Evolutionary conservation across 2,113 vertebrate species (phyloP), one percentile per base, ranked within the genome.

Genomic region (Puntigrus tetrazona): DNA sequence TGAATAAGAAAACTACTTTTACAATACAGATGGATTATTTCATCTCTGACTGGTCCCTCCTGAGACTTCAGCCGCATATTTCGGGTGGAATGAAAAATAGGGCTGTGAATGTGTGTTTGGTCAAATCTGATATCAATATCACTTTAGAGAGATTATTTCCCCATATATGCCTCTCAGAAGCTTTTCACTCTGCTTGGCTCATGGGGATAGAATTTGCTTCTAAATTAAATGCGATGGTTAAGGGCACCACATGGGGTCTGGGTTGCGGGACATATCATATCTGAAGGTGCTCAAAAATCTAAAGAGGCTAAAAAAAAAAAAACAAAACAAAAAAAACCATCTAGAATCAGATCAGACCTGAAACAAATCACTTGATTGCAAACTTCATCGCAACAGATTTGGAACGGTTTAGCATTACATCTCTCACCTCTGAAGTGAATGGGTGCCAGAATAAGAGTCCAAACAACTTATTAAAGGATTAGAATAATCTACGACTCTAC

Each of bases 1-100:
- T 91, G 93, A 94, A 92, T 92, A 81, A 89, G 82, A 88, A 91
- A 88, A 90, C 90, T 86, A 86, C 87, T 59, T 67, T 22, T 45
- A 81, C 83, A 84, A 84, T 88, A 84, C 76, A 84, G 84, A 72
- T 77, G 78, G 72, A 81, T 86, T 80, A 78, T 69, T 74, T 69
- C 25, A 83, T 63, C 61, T 63, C 41, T 84, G 78, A 84, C 61
- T 43, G 31, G 41, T 43, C 65, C 38, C 83, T 67, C 80, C 55
- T 52, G 83, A 87, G 83, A 74, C 43, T 75, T 52, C 8, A 43
- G 27, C 34, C 41, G 67, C 77, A 41, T 43, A 78, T 85, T 84
- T 87, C 1, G 52, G 79, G 57, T 14, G 59, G 84, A 86, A 78
- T 89, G 69, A 86, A 89, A 86, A 82, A 84, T 65, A 63, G 73